Base-by-base conservation (phyloP, 2,113 vertebrate genomes). In the Sturnira hondurensis region DNA sequence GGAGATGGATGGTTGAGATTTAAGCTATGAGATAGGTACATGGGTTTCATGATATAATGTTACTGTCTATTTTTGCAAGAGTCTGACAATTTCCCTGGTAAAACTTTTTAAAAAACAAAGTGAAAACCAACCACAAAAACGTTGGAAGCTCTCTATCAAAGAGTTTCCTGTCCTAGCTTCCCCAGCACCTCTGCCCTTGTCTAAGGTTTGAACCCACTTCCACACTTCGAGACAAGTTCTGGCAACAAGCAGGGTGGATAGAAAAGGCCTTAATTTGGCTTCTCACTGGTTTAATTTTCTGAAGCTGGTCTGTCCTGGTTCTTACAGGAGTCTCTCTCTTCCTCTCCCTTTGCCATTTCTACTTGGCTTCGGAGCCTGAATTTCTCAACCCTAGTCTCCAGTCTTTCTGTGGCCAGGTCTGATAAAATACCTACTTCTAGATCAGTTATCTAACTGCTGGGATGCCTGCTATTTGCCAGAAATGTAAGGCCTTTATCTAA, bases 331-430 rank as follows among this genome's bases (percentile, higher is more conserved):
- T 58, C 58, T 68, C 54, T 73, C 19, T 47, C 81, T 81, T 85
- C 67, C 71, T 50, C 22, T 36, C 28, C 45, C 22, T 19, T 56
- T 10, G 20, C 41, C 1, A 33, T 65, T 91, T 84, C 77, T 58
- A 14, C 31, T 68, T 78, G 33, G 36, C 5, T 76, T 78, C 24
- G 41, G n/a, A 97, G 54, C 31, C 86, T 52, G 14, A 87, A 81
- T 71, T 95, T 88, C 63, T 97, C 86, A 71, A 16, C n/a, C 14
- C 50, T 88, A 31, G 94, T 41, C 38, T 94, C 68, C 73, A 82
- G 8, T 61, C 52, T 82, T 93, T 58, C 73, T 50, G 28, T 50
- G 61, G 28, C 74, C 45, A 76, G 76, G n/a, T 70, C 52, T 78
- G 36, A 43, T 80, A 91, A 89, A 92, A 85, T 61, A 50, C 22